These are phyloP conservation scores for Sweltsa coloradensis DNA, from an alignment of 1,140 invertebrate genomes.

Conservation along the genomic window DNA sequence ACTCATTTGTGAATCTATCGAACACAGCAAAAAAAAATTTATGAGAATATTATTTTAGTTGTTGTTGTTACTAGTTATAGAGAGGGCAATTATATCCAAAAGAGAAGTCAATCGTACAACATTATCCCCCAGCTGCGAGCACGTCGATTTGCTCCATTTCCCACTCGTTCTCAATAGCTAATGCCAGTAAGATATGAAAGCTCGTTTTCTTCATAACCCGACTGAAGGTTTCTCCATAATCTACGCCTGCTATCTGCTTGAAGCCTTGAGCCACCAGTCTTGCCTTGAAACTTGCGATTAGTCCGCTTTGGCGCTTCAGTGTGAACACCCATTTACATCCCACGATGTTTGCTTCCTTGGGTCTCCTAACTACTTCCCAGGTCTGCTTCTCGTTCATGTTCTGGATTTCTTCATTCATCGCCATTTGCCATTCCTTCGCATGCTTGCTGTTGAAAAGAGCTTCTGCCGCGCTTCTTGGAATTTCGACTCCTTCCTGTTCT, in stretches of 20 bases:
- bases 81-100: too few species aligned
- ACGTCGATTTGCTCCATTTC: constrained; percentile 21
- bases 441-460: constrained; percentile 20
- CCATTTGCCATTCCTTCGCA: constrained; percentile 24
- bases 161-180: constrained; percentile 13
- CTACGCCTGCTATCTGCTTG: constrained; percentile 20
- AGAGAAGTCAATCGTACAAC: too few species aligned
- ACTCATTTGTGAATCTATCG: too few species aligned
- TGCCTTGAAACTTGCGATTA: constrained; percentile 20
- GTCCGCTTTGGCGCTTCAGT: constrained; percentile 21
- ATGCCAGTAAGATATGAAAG: constrained; percentile 17
- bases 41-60: too few species aligned
- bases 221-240: constrained; percentile 23
- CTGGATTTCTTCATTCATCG: constrained; percentile 25
- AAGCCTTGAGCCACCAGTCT: constrained; percentile 24
- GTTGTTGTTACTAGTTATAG: too few species aligned
- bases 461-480: constrained; percentile 18
- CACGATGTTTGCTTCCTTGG: constrained; percentile 21
- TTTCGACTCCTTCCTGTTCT: too few species aligned
- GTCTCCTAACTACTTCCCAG: constrained; percentile 21
- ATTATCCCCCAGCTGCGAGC: constrained; percentile 20
- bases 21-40: too few species aligned
- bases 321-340: constrained; percentile 27
- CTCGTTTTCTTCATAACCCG: constrained; percentile 18
- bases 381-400: constrained; percentile 23